Conservation (phyloP, 2,888 invertebrate genomes). For the Morinoia aosen region DNA sequence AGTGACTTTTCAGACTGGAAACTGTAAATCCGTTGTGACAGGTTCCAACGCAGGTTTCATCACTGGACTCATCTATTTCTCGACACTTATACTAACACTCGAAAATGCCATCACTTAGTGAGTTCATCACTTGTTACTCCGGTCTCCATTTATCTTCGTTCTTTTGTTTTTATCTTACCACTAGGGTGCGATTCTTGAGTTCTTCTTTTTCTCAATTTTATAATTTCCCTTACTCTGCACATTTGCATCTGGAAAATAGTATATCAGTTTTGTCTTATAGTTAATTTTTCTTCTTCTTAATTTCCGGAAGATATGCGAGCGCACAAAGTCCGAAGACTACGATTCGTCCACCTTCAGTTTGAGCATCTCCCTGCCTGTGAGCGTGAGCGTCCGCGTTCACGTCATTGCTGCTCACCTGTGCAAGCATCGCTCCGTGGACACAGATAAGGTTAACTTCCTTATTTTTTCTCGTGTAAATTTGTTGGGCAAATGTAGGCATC, state of each 20-base stretch:
- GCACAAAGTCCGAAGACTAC: slow-evolving; percentile 40
- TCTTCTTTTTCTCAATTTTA: background rate
- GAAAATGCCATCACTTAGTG: too few relatives aligned
- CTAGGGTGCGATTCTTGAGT: background rate
- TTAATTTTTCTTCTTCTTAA: background rate
- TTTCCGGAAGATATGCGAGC: slow-evolving; percentile 57
- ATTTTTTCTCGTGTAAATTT: background rate
- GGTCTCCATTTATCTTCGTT: too few relatives aligned
- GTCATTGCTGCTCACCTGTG: slow-evolving; percentile 59
- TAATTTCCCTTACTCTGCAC: background rate
- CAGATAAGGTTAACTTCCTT: slow-evolving; percentile 40
- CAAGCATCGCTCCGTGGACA: slow-evolving; percentile 49
- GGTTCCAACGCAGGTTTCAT: background rate
- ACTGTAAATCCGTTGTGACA: background rate
- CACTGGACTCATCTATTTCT: too few relatives aligned
- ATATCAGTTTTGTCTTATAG: background rate
- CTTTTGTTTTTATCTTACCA: background rate
- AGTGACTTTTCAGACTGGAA: background rate
- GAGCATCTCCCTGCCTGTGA: slow-evolving; percentile 59
- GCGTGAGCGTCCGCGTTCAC: slow-evolving; percentile 59
- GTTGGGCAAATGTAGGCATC: background rate
- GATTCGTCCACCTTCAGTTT: slow-evolving; percentile 60
- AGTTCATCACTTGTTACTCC: too few relatives aligned
- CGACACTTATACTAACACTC: too few relatives aligned
- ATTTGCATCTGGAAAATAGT: background rate